Evolutionary conservation across 2,888 invertebrate species (phyloP), one percentile per base, ranked within the genome.

Genomic region (Mylabris sibirica): DNA sequence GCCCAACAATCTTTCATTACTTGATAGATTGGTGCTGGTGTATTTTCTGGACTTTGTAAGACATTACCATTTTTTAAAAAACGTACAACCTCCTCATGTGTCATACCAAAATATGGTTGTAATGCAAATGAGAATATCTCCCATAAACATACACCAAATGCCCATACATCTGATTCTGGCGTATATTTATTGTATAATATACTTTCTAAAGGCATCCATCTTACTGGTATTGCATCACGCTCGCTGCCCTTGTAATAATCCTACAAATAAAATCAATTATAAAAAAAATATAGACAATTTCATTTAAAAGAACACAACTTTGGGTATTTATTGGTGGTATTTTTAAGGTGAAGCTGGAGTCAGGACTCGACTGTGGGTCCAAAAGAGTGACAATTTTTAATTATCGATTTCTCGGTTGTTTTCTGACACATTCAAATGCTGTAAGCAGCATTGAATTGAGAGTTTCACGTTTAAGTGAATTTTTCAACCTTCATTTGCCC

Each of bases 171-270:
- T 12, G 97, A 96, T 84, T 98, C 97, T 71, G 95, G 89, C 14
- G 98, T 97, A 85, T 97, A 98, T 84, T 97, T 97, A 85, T 97
- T 98, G 84, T 97, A 97, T 65, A 98, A 87, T 83, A 98, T 97
- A 85, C 97, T 95, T 85, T 98, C 98, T 70, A 97, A 87, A 24
- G 98, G 98, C 97, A 98, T 98, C 98, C 98, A 98, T 83, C 98
- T 89, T 26, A 98, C 96, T 41, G 98, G 98, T 77, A 98, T 97
- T 17, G 97, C 97, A 85, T 97, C 97, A 82, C 96, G 93, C 81
- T 97, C 96, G 84, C 96, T 93, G 12, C 98, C 98, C 85, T 97
- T 96, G 84, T 97, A 98, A 83, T 97, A 97, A 84, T 97, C 96
- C 87, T 82, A 67, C 0, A 44, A 44, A 41, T 14, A 41, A 4